Evolutionary conservation across 2,888 invertebrate genomes (phyloP), one percentile per base, ranked within the genome.

Genomic region (Cordilura impudica): DNA sequence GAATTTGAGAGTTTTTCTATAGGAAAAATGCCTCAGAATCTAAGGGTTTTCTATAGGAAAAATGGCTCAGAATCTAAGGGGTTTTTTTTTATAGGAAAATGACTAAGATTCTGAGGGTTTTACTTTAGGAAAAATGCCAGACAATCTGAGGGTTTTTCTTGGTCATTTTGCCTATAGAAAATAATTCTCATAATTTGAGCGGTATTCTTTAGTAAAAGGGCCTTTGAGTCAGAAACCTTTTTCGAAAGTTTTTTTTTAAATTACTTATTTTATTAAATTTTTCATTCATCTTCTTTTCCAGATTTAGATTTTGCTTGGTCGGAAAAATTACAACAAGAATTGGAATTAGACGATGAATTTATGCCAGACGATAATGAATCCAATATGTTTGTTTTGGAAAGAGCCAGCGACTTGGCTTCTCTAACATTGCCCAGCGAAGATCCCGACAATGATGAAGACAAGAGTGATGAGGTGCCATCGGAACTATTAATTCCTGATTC

Each of bases 381-480:
- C 16, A 89, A 87, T 83, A 81, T 89, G 73, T 85, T 85, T 74
- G 84, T 90, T 6, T 78, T 90, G 73, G 85, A 89, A 71, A 86
- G 86, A 58, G 90, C 90, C 54, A 87, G 89, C 73, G 88, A 89
- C 82, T 85, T 88, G 76, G 86, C 88, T 6, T 84, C 84, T n/a
- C 79, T 85, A 8, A 85, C 85, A 43, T 84, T 84, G 49, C 83
- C 85, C 58, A 82, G 82, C 58, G 84, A 85, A 21, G 83, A 81
- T 16, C 80, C 66, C 16, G 82, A 82, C n/a, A 82, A 81, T 39
- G 83, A 82, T 18, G 84, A 84, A 18, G 88, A 89, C 19, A 86
- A 85, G 71, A 89, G 88, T 80, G 90, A 89, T 78, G 90, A 90
- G 75, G 85, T 90, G 74, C 90, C 90, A 18, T 86, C 87, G 0